A percentile compares a stretch with the other conserved stretches of the same genome.
Evolutionary conservation across 2,113 vertebrate species (phyloP).

Genomic region (Nothocercus nigrocapillus): DNA sequence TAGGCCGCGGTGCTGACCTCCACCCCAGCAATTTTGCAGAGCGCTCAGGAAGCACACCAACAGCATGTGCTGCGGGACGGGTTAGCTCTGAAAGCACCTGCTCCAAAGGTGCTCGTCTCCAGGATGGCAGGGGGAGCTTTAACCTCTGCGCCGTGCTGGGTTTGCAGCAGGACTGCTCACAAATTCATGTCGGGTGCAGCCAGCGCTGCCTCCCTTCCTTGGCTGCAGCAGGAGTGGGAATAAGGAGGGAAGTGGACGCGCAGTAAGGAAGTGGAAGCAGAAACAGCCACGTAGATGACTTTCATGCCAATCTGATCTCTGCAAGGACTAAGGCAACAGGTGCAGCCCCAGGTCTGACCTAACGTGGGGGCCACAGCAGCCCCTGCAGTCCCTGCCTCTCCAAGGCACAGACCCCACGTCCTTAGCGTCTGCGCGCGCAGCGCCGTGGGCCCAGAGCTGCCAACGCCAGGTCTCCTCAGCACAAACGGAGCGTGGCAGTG

Average conservation of each 20-base stretch:
- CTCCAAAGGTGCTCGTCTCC: neutral
- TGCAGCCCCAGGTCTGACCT: neutral
- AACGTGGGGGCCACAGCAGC: accelerated
- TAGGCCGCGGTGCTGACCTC: neutral
- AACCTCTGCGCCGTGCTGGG: accelerated
- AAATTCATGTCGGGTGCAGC: neutral
- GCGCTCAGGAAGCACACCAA: neutral
- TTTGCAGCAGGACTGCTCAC: accelerated
- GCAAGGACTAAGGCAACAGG: neutral
- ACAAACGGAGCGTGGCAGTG: neutral
- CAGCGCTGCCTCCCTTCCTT: accelerated
- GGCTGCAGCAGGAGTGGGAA: neutral
- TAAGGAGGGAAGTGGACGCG: neutral
- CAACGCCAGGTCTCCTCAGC: neutral
- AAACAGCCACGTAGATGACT: neutral
- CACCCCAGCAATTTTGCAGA: neutral
- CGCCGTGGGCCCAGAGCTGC: slow-evolving; percentile 15
- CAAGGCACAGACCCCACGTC: slow-evolving; percentile 14
- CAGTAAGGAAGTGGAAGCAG: neutral
- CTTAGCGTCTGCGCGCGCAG: neutral
- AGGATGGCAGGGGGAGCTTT: neutral
- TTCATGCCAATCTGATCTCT: neutral
- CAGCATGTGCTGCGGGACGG: neutral
- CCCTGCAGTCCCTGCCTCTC: neutral
- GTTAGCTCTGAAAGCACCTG: neutral